Conservation (phyloP, 2,888 invertebrate species). For the Latrodectus elegans region DNA sequence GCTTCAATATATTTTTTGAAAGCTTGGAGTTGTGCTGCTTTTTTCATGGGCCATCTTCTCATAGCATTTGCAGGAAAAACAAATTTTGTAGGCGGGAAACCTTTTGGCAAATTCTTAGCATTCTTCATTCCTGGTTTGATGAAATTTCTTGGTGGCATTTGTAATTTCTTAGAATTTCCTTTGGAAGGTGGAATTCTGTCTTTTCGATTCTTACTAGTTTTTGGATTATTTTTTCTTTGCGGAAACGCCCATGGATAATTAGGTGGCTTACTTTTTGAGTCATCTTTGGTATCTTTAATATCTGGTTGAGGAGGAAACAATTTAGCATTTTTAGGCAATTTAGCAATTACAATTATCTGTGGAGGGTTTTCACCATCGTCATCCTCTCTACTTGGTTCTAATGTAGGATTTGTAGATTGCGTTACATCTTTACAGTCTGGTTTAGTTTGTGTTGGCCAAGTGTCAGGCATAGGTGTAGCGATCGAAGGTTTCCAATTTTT, state of each 20-base stretch:
- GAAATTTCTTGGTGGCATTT: conserved; percentile 17
- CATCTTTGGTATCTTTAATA: conserved; percentile 29
- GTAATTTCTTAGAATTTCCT: conserved; percentile 10
- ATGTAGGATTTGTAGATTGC: conserved; percentile 20
- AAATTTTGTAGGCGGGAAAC: conserved; percentile 33
- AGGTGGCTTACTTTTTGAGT: conserved; percentile 12
- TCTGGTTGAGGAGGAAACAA: conserved; percentile 2
- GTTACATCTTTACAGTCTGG: conserved; percentile 54
- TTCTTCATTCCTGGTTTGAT: conserved; percentile 10
- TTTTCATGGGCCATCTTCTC: conserved; percentile 52
- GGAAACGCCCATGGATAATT: conserved; percentile 41
- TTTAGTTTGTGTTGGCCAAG: conserved; percentile 38
- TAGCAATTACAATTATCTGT: conserved; percentile 52
- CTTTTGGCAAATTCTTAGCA: conserved; percentile 46
- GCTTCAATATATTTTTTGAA: conserved; percentile 29
- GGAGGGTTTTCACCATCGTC: conserved; percentile 35
- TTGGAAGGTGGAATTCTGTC: conserved; percentile 20
- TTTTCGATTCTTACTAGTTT: conserved; percentile 42
- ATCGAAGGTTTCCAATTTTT: conserved; percentile 53
- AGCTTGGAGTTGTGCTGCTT: background rate
- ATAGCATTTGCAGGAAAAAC: conserved; percentile 40
- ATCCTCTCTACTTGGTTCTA: conserved; percentile 16
- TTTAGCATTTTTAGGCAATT: conserved; percentile 34
- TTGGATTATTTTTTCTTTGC: conserved; percentile 35
- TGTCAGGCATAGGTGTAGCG: conserved; percentile 53